Evolutionary conservation across 2,888 invertebrate species (phyloP).

Genomic region (Noctua pronuba): DNA sequence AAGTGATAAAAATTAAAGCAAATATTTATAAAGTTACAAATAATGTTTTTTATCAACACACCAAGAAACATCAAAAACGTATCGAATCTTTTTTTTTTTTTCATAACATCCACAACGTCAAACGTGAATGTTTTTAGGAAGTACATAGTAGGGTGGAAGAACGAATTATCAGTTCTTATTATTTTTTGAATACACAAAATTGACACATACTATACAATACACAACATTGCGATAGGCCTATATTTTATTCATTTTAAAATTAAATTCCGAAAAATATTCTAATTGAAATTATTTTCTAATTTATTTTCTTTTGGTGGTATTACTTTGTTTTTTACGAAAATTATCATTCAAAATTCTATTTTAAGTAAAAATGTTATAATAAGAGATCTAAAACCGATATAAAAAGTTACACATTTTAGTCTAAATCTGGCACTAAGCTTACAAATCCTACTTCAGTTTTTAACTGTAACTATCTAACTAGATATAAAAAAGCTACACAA

Average conservation of each 20-base stretch:
- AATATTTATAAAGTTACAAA: conserved; percentile 23
- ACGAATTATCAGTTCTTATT: conserved; percentile 4
- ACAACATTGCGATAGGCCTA: conserved; percentile 55
- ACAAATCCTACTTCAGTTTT: conserved; percentile 65
- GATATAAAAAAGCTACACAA: conserved; percentile 67
- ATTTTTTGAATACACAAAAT: conserved; percentile 25
- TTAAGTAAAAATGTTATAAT: neutral
- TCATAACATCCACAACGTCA: neutral
- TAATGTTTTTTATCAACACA: conserved; percentile 10
- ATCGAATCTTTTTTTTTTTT: neutral
- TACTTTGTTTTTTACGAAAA: neutral
- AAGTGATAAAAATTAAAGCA: conserved; percentile 34
- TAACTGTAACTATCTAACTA: conserved; percentile 62
- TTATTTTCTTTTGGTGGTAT: neutral
- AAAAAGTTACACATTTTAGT: conserved; percentile 34
- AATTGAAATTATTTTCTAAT: neutral
- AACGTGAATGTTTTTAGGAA: conserved; percentile 10
- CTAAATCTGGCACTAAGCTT: conserved; percentile 67
- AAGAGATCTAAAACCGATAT: conserved; percentile 45
- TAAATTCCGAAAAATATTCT: neutral
- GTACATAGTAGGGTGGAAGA: conserved; percentile 18
- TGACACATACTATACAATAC: conserved; percentile 30
- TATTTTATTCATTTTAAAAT: neutral
- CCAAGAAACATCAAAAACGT: conserved; percentile 15
- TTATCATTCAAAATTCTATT: conserved; percentile 3